Evolutionary conservation across 2,888 invertebrate genomes (phyloP).

Genomic region (Standfussiana lucernea): DNA sequence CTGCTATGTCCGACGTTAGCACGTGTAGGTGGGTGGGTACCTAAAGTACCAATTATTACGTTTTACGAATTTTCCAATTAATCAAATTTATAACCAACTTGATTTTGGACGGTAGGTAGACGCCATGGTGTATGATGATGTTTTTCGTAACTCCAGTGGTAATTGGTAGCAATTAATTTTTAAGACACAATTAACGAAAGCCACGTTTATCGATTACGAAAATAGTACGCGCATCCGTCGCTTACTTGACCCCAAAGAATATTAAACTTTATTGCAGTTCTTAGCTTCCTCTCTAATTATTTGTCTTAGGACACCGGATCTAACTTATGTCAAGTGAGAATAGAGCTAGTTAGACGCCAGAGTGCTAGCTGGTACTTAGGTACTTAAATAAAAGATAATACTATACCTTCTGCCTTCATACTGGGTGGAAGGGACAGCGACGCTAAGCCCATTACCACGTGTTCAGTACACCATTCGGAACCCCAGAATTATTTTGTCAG

Average conservation of each 20-base stretch:
- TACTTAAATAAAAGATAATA: background rate
- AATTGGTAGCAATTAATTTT: conserved; percentile 39
- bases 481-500: too few species aligned
- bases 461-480: too few species aligned
- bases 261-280: conserved; percentile 9
- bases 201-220: conserved; percentile 29
- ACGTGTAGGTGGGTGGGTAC: background rate
- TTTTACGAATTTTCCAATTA: conserved; percentile 28
- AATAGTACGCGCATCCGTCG: conserved; percentile 13
- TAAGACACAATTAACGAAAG: conserved; percentile 31
- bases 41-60: conserved; percentile 16
- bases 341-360: background rate
- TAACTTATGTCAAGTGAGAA: background rate
- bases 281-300: conserved; percentile 13
- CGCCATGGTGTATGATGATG: background rate
- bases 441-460: too few species aligned
- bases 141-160: conserved; percentile 38
- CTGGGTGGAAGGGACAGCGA: too few species aligned
- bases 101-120: background rate
- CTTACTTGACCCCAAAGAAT: background rate
- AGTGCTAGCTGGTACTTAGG: background rate
- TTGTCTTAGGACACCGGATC: background rate
- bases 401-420: too few species aligned
- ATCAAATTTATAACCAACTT: conserved; percentile 13
- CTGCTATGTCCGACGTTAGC: background rate